phyloP scores from a whole-genome alignment of 2,888 invertebrate genomes.

The Zygaena filipendulae region DNA sequence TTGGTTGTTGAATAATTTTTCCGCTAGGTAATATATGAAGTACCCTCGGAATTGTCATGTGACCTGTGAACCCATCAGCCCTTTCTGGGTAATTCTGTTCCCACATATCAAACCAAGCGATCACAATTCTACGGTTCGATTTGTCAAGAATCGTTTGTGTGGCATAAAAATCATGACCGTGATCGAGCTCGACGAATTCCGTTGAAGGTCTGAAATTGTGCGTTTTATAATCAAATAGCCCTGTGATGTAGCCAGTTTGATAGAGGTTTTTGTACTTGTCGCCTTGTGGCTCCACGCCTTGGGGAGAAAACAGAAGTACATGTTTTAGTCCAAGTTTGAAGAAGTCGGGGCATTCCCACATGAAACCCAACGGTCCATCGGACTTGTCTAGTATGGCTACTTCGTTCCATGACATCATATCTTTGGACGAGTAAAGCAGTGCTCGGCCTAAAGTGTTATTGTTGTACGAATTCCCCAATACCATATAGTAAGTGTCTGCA shows the following conservation, averaged over 20 bases:
- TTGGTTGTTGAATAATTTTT: slow-evolving; percentile 33
- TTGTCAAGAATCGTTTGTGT: slow-evolving; percentile 40
- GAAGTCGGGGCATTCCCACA: slow-evolving; percentile 66
- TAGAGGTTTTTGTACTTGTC: slow-evolving; percentile 41
- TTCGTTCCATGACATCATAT: slow-evolving; percentile 36
- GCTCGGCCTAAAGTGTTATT: slow-evolving; percentile 32
- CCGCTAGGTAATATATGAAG: slow-evolving; percentile 28
- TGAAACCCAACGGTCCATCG: slow-evolving; percentile 39
- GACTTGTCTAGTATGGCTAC: slow-evolving; percentile 33
- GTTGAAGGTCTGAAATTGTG: slow-evolving; percentile 27
- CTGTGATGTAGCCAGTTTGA: slow-evolving; percentile 53
- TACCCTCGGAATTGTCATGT: slow-evolving; percentile 40
- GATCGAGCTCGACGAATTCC: slow-evolving; percentile 38
- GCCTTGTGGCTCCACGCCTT: slow-evolving; percentile 40
- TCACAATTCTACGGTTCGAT: slow-evolving; percentile 29
- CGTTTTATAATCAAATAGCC: slow-evolving; percentile 38
- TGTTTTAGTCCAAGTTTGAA: slow-evolving; percentile 40
- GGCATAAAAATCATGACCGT: slow-evolving; percentile 56
- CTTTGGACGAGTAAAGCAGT: slow-evolving; percentile 38
- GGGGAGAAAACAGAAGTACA: slow-evolving; percentile 51
- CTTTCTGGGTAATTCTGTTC: slow-evolving; percentile 41
- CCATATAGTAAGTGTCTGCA: slow-evolving; percentile 40
- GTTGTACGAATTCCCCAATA: slow-evolving; percentile 45
- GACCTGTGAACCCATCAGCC: slow-evolving; percentile 44
- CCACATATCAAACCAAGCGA: slow-evolving; percentile 61